phyloP scores from a whole-genome alignment of 2,797 vertebrate species.

The Phrynocephalus forsythii region DNA sequence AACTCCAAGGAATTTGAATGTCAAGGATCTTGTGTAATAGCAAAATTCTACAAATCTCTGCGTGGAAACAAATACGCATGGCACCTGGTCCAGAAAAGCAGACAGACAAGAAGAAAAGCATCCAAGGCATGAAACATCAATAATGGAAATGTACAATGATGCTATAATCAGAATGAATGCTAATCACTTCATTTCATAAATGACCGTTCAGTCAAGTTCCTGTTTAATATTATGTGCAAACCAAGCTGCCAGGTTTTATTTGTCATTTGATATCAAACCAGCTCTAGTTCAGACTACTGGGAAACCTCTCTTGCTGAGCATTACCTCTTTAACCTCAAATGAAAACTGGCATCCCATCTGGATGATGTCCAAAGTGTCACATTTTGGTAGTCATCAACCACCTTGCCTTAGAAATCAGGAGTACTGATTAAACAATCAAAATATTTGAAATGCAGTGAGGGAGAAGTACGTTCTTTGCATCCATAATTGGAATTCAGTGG shows the following conservation, averaged over 20 bases:
- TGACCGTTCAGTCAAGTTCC: conserved; percentile 79
- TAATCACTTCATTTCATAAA: conserved; percentile 79
- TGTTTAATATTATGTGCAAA: conserved; percentile 77
- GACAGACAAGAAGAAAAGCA: background rate
- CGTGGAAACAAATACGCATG: conserved; percentile 36
- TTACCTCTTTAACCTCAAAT: conserved; percentile 83
- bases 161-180: conserved; percentile 72
- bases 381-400: conserved; percentile 81
- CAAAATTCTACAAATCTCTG: conserved; percentile 11
- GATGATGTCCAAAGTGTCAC: conserved; percentile 81
- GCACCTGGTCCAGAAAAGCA: conserved; percentile 44
- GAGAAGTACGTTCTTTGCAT: conserved; percentile 76
- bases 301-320: conserved; percentile 79
- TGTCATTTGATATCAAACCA: conserved; percentile 78
- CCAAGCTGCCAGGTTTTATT: conserved; percentile 81
- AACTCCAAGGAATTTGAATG: conserved; percentile 44
- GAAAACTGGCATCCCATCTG: conserved; percentile 84
- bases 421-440: conserved; percentile 85
- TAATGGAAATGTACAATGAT: conserved; percentile 70
- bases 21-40: conserved; percentile 52
- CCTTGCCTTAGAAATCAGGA: conserved; percentile 82
- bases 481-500: conserved; percentile 74
- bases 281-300: conserved; percentile 73
- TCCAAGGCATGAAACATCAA: conserved; percentile 60
- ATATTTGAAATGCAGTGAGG: conserved; percentile 81